phyloP scores from a whole-genome alignment of 2,888 invertebrate genomes.

The Megaustenia siamemsis region DNA sequence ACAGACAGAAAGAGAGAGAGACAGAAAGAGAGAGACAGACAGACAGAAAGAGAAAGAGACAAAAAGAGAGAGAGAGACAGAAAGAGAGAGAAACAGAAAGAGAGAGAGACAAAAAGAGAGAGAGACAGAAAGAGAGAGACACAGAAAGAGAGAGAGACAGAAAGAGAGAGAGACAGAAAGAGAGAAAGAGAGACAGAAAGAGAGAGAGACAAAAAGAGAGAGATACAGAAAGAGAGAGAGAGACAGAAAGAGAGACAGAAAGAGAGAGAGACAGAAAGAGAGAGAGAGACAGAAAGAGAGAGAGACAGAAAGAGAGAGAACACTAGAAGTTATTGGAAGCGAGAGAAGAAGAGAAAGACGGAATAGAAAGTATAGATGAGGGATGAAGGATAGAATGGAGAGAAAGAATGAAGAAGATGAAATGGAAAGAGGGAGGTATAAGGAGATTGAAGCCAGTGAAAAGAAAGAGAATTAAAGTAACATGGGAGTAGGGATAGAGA shows the following conservation, averaged over 20 bases:
- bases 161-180: neutral
- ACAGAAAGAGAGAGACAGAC: too few relatives aligned
- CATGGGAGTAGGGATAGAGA: too few relatives aligned
- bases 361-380: neutral
- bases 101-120: neutral
- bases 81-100: neutral
- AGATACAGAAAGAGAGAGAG: neutral
- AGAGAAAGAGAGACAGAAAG: neutral
- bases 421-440: too few relatives aligned
- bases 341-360: too few relatives aligned
- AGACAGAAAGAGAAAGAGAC: neutral
- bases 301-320: slow-evolving; percentile 1
- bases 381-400: neutral
- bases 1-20: neutral
- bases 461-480: too few relatives aligned
- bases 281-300: neutral
- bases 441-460: too few relatives aligned
- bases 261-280: neutral
- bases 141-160: neutral
- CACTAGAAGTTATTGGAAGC: too few relatives aligned
- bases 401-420: neutral
- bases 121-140: neutral
- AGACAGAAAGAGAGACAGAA: neutral
- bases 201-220: neutral
- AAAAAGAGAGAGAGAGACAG: neutral